Evolutionary conservation across 1,140 invertebrate genomes (phyloP), one percentile per base, ranked within the genome.

Genomic region (Neodiprion fabricii): DNA sequence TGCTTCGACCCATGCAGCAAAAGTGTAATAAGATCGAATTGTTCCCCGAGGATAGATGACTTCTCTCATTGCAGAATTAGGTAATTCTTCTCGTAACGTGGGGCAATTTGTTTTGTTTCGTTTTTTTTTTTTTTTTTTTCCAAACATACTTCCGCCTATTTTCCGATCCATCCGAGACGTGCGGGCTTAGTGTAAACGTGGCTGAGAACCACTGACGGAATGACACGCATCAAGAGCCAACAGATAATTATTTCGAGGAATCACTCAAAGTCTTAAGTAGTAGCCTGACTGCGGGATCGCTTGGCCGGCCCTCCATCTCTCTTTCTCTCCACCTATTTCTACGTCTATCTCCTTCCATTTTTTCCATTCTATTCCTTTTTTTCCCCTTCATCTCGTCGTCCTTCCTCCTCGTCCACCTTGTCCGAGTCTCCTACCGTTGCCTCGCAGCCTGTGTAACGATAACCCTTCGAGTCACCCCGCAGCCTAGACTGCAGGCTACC

Each of bases 221-320:
- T 76, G 78, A 79, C 77, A 74, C 77, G 72, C 74, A 78, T 73
- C 73, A 67, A 48, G 76, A 66, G 28, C 40, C 74, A 67, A 66
- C 65, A 68, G 79, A 77, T 81, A 82, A 83, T 81, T 75, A 80
- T 79, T 82, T 82, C 79, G 74, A 71, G 72, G 76, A 82, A 81
- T 78, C 70, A 72, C 53, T 61, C 53, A 61, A 61, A 61, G 53
- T 61, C 53, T 61, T 61, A 61, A 61, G 53, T 61, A 61, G 53
- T 61, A 61, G 53, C 53, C 53, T 61, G 53, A 61, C 53, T 61
- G 11, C 53, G 53, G n/a, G 53, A 40, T 72, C 74, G 12, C 70
- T 53, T n/a, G 69, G 10, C 65, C 71, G 72, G 40, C 70, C 69
- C 70, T 71, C 28, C 28, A 5, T 40, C 28, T 40, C 28, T 40